These are phyloP conservation scores for Neuroterus valhalla DNA, from an alignment of 1,140 invertebrate species.

Conservation along the genomic window DNA sequence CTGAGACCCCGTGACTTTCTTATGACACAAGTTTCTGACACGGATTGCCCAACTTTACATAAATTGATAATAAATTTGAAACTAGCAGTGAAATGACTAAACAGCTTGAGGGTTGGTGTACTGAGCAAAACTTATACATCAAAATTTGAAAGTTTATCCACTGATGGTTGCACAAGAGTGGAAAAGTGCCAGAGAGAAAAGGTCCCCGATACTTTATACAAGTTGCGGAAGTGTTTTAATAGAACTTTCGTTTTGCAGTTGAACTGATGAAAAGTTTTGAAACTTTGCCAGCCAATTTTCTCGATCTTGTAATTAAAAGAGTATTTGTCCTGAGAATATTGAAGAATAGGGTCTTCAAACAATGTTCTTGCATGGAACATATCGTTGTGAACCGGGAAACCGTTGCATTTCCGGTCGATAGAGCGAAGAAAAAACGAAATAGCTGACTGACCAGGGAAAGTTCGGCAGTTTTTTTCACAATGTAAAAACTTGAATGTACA, in stretches of 20 bases:
- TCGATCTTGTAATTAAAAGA: conserved; percentile 18
- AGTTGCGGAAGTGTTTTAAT: conserved; percentile 5
- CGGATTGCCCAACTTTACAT: conserved; percentile 13
- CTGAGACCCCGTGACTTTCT: background rate
- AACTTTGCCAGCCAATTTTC: conserved; percentile 15
- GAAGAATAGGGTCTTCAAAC: background rate
- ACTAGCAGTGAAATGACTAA: background rate
- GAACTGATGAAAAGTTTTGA: background rate
- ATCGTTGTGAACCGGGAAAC: background rate
- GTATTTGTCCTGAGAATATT: background rate
- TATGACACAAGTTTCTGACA: background rate
- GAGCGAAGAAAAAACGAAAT: background rate
- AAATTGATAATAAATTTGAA: conserved; percentile 8
- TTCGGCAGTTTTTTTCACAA: too few relatives aligned
- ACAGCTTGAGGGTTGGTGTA: background rate
- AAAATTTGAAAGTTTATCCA: conserved; percentile 2
- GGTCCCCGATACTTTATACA: conserved; percentile 5
- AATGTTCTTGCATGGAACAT: background rate
- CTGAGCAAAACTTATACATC: background rate
- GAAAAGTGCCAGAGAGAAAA: background rate
- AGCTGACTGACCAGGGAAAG: background rate
- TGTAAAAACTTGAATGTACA: too few relatives aligned
- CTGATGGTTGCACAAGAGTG: background rate
- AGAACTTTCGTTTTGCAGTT: background rate
- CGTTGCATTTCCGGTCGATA: background rate